Evolutionary conservation across 2,797 vertebrate genomes (phyloP).

Genomic region (Tiaroga cobitis): DNA sequence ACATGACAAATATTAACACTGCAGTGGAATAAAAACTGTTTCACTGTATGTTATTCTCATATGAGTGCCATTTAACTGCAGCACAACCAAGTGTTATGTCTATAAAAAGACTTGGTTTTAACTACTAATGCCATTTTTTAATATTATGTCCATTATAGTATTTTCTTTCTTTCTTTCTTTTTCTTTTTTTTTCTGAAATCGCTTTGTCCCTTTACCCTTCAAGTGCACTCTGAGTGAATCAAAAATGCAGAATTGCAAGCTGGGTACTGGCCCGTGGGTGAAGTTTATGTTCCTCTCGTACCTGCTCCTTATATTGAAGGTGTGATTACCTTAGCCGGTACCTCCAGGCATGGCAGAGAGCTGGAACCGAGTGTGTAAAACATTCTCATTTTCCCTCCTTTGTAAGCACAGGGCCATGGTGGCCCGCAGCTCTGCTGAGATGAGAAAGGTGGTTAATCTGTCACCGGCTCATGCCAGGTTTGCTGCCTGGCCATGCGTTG

Average conservation of each 20-base stretch:
- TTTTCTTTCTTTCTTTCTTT: background rate
- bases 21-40: slow-evolving; percentile 30
- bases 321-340: slow-evolving; percentile 63
- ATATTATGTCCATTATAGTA: slow-evolving; percentile 1
- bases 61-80: slow-evolving; percentile 4
- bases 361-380: slow-evolving; percentile 69
- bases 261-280: slow-evolving; percentile 35
- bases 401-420: slow-evolving; percentile 26
- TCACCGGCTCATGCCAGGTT: slow-evolving; percentile 78
- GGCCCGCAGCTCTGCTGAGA: slow-evolving; percentile 56
- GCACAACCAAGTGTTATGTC: slow-evolving; percentile 34
- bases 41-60: slow-evolving; percentile 5
- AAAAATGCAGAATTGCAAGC: slow-evolving; percentile 10
- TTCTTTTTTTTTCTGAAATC: background rate
- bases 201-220: slow-evolving; percentile 44
- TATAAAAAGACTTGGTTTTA: slow-evolving; percentile 8
- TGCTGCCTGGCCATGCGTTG: slow-evolving; percentile 76
- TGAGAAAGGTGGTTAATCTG: slow-evolving; percentile 72
- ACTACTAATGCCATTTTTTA: background rate
- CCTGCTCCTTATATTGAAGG: slow-evolving; percentile 13
- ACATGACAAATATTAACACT: slow-evolving; percentile 48
- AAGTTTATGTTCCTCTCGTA: slow-evolving; percentile 25
- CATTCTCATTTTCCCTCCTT: slow-evolving; percentile 41
- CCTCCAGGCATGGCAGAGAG: slow-evolving; percentile 72
- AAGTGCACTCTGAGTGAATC: slow-evolving; percentile 26